phyloP scores from a whole-genome alignment of 2,797 vertebrate species.

The Scomberomorus guttatus region DNA sequence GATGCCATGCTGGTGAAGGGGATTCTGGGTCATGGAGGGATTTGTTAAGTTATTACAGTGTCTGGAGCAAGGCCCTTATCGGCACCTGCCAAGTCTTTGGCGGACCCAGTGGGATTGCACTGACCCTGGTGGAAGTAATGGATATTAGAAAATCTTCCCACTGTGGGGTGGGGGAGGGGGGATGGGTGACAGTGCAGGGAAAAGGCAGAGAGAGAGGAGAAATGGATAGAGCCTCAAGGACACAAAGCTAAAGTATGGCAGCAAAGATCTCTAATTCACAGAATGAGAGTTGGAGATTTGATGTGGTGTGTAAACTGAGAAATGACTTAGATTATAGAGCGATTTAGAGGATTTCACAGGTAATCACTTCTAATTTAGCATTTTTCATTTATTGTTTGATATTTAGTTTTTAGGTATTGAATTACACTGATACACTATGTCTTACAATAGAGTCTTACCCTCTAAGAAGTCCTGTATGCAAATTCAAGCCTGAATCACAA shows the following conservation, averaged over 20 bases:
- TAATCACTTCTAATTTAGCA: not conserved
- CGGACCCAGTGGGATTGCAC: conserved; percentile 84
- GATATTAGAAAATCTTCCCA: conserved; percentile 88
- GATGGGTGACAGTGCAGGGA: conserved; percentile 75
- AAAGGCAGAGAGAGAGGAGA: conserved; percentile 70
- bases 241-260: conserved; percentile 58
- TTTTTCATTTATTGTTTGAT: not conserved
- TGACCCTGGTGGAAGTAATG: conserved; percentile 89
- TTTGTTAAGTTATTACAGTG: conserved; percentile 90
- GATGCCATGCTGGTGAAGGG: conserved; percentile 80
- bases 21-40: conserved; percentile 87
- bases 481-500: not conserved
- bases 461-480: not conserved
- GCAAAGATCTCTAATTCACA: conserved; percentile 38
- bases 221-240: conserved; percentile 81
- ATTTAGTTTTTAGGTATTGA: not conserved
- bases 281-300: conserved; percentile 12
- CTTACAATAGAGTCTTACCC: not conserved
- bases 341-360: not conserved
- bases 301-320: conserved; percentile 16
- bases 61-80: conserved; percentile 87
- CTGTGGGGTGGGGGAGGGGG: conserved; percentile 72
- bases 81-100: conserved; percentile 86
- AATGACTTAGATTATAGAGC: not conserved
- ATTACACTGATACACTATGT: not conserved